Evolutionary conservation across 2,888 invertebrate genomes (phyloP).

Genomic region (Noctua janthina): DNA sequence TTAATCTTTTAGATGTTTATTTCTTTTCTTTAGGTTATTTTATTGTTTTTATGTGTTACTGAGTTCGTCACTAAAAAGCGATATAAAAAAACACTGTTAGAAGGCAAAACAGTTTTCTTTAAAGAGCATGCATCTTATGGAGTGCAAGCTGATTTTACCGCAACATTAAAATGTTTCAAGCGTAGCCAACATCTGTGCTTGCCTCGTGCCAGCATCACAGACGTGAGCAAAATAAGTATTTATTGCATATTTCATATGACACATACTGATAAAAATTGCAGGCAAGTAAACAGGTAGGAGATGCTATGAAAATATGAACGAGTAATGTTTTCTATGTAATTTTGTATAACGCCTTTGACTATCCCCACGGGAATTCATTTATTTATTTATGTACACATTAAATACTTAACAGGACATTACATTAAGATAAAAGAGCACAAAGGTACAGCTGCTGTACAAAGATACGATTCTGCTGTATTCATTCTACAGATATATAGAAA

Average conservation of each 20-base stretch:
- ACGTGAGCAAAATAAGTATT: slow-evolving; percentile 53
- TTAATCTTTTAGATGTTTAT: not conserved
- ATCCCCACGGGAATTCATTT: too few relatives aligned
- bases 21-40: not conserved
- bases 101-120: not conserved
- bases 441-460: too few relatives aligned
- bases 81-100: not conserved
- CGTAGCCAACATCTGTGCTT: slow-evolving; percentile 23
- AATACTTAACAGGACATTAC: too few relatives aligned
- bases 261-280: slow-evolving; percentile 9
- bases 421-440: too few relatives aligned
- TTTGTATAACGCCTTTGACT: too few relatives aligned
- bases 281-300: not conserved
- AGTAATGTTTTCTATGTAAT: too few relatives aligned
- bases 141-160: slow-evolving; percentile 18
- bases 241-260: slow-evolving; percentile 30
- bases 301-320: not conserved
- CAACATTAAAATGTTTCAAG: slow-evolving; percentile 40
- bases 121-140: not conserved
- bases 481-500: too few relatives aligned
- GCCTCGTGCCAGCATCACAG: slow-evolving; percentile 36
- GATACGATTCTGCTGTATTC: too few relatives aligned
- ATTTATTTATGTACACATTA: too few relatives aligned
- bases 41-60: not conserved
- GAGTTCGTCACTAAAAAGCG: not conserved